Conservation (phyloP, 2,888 invertebrate species). For the Odontocerum albicorne region DNA sequence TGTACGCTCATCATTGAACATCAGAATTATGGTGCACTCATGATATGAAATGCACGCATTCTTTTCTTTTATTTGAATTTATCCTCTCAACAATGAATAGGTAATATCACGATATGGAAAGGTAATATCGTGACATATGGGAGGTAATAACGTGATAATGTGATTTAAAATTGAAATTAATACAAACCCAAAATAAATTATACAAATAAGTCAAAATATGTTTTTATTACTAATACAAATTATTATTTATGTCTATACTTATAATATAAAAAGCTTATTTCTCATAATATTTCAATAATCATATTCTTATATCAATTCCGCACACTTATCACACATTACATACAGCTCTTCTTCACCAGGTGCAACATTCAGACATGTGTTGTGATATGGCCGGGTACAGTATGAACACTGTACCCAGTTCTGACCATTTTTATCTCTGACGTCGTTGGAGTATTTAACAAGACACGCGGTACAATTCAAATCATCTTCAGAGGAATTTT, state of each 20-base stretch:
- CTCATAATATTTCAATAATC: background rate
- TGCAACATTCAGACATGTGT: slow-evolving; percentile 5
- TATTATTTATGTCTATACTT: background rate
- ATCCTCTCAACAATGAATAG: background rate
- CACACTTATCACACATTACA: slow-evolving; percentile 11
- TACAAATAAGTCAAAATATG: background rate
- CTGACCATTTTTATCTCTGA: slow-evolving; percentile 8
- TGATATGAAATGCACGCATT: background rate
- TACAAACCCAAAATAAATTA: slow-evolving; percentile 7
- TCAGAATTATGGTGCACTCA: slow-evolving; percentile 3
- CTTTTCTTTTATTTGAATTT: background rate
- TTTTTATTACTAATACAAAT: slow-evolving; percentile 19
- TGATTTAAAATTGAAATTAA: slow-evolving; percentile 4
- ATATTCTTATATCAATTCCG: background rate
- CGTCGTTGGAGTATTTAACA: background rate
- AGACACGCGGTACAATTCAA: slow-evolving; percentile 2
- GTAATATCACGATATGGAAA: slow-evolving; percentile 3
- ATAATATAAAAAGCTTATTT: slow-evolving; percentile 8
- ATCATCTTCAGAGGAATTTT: slow-evolving; percentile 7
- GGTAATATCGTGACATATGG: slow-evolving; percentile 6
- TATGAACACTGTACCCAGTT: slow-evolving; percentile 12
- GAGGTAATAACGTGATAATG: slow-evolving; percentile 5
- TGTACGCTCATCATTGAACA: slow-evolving; percentile 1
- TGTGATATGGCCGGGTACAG: slow-evolving; percentile 6
- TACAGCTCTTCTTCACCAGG: slow-evolving; percentile 8